A percentile compares a stretch with the other conserved stretches of the same genome.
These are phyloP conservation scores for Onychostoma macrolepis DNA, from an alignment of 2,113 vertebrate genomes.

Conservation along the genomic window DNA sequence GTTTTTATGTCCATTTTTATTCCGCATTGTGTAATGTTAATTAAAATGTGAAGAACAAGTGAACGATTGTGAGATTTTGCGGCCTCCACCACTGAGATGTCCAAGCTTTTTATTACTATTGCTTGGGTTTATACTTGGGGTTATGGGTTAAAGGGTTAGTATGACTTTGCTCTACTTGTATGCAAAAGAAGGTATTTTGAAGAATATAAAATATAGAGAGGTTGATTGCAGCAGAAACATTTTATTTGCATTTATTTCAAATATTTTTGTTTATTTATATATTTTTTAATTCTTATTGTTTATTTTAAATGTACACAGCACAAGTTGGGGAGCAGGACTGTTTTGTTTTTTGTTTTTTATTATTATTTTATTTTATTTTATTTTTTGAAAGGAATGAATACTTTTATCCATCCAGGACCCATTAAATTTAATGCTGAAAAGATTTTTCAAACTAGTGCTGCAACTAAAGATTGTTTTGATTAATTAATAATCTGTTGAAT, in stretches of 20 bases:
- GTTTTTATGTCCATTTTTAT: neutral
- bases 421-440: neutral
- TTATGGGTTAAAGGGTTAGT: neutral
- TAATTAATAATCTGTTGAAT: no score
- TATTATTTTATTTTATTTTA: no score
- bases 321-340: neutral
- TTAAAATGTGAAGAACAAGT: neutral
- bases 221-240: neutral
- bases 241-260: neutral
- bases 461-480: no score
- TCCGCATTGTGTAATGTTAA: neutral
- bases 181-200: neutral
- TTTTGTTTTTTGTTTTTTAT: neutral
- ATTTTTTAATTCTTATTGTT: no score
- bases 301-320: neutral
- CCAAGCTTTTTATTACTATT: neutral
- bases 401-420: neutral
- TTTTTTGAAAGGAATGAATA: neutral
- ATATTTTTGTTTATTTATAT: no score
- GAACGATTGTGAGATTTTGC: neutral
- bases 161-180: neutral
- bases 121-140: neutral
- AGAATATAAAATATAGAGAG: neutral
- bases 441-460: no score
- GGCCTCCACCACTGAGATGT: neutral